Conservation (phyloP, 1,140 invertebrate genomes). For the Oedothorax gibbosus region DNA sequence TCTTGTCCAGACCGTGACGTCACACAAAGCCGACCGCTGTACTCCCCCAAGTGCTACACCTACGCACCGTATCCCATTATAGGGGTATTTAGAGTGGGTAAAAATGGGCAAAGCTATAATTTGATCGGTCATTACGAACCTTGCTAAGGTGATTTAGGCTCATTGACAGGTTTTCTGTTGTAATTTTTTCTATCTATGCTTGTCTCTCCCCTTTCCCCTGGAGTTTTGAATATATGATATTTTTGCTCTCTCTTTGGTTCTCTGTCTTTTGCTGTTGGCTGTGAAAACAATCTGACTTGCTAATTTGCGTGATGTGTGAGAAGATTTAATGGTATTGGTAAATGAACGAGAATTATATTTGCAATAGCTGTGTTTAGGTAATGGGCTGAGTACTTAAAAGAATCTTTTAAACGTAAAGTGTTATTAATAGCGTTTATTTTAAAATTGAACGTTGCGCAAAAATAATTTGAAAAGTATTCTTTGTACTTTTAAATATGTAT, state of each 20-base stretch:
- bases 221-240: not conserved
- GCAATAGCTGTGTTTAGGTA: too few species aligned
- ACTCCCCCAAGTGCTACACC: slow-evolving; percentile 9
- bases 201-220: not conserved
- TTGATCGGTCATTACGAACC: slow-evolving; percentile 42
- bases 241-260: slow-evolving; percentile 16
- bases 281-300: too few species aligned
- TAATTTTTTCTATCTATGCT: not conserved
- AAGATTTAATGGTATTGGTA: too few species aligned
- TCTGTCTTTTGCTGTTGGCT: too few species aligned
- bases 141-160: slow-evolving; percentile 33
- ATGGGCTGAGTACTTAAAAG: too few species aligned
- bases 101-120: slow-evolving; percentile 51
- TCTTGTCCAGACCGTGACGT: slow-evolving; percentile 41
- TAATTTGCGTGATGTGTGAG: too few species aligned
- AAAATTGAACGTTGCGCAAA: too few species aligned
- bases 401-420: too few species aligned
- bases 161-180: slow-evolving; percentile 29
- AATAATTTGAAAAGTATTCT: too few species aligned
- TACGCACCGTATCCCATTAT: slow-evolving; percentile 44
- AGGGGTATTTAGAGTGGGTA: slow-evolving; percentile 43
- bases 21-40: not conserved
- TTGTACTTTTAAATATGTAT: too few species aligned
- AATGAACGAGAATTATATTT: too few species aligned
- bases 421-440: too few species aligned